A percentile compares a stretch with the other conserved stretches of the same genome.
Conservation (phyloP, 2,888 invertebrate genomes). For the Exephanes ischioxanthus region DNA sequence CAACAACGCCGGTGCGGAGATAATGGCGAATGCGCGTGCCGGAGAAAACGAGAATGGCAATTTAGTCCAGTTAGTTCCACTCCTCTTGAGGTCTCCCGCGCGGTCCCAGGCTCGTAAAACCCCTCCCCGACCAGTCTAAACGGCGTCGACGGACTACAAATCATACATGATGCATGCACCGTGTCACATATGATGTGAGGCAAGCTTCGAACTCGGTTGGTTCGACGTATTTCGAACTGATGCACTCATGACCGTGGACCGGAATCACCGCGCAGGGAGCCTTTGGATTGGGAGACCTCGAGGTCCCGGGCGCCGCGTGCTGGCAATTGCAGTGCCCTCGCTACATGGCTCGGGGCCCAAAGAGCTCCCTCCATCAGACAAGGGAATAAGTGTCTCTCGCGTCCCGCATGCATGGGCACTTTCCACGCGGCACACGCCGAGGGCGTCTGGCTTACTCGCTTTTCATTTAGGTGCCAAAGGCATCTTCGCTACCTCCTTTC, state of each 20-base stretch:
- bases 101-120: slow-evolving; percentile 14
- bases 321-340: not conserved
- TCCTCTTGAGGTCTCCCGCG: slow-evolving; percentile 3
- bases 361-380: not conserved
- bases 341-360: not conserved
- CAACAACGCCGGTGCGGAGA: slow-evolving; percentile 31
- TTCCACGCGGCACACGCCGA: slow-evolving; percentile 21
- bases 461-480: slow-evolving; percentile 51
- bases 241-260: not conserved
- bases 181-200: not conserved
- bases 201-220: not conserved
- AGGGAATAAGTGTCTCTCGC: slow-evolving; percentile 16
- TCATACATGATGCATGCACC: slow-evolving; percentile 13
- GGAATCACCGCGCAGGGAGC: not conserved
- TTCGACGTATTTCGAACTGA: slow-evolving; percentile 3
- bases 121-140: not conserved
- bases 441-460: slow-evolving; percentile 36
- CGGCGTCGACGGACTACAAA: not conserved
- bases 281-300: not conserved
- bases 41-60: slow-evolving; percentile 58
- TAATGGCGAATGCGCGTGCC: slow-evolving; percentile 49
- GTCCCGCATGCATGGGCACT: slow-evolving; percentile 44
- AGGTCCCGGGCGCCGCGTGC: not conserved
- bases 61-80: slow-evolving; percentile 58
- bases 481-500: slow-evolving; percentile 11